A percentile compares a stretch with the other conserved stretches of the same genome.
Conservation (phyloP, 2,888 invertebrate species). For the Antheraea yamamai region DNA sequence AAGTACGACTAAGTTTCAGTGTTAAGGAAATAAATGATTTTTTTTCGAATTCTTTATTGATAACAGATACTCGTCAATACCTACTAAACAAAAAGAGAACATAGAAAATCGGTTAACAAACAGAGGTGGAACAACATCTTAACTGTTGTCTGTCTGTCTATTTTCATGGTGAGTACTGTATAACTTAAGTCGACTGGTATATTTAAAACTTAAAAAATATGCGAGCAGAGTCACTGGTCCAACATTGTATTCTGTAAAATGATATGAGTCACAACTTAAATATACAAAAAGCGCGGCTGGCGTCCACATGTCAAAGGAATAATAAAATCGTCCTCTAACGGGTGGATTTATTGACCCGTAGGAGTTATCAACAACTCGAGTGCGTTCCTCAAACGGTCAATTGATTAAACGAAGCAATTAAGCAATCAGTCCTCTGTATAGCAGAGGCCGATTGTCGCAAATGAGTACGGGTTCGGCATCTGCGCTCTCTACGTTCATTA, state of each 20-base stretch:
- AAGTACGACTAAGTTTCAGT: too few species aligned
- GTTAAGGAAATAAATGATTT: too few species aligned
- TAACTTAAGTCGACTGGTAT: neutral
- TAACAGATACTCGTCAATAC: too few species aligned
- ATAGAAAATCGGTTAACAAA: too few species aligned
- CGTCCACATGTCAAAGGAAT: conserved; percentile 31
- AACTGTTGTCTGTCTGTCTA: too few species aligned
- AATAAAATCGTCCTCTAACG: conserved; percentile 67
- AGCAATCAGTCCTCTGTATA: conserved; percentile 75
- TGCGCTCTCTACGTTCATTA: conserved; percentile 40
- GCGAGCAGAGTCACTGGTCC: neutral
- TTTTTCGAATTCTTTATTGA: too few species aligned
- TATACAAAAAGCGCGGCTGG: conserved; percentile 18
- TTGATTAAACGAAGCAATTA: conserved; percentile 82
- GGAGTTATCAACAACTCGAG: conserved; percentile 60
- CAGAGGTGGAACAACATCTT: too few species aligned
- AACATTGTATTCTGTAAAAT: neutral
- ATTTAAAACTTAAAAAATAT: neutral
- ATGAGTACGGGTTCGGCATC: conserved; percentile 72
- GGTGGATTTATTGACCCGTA: conserved; percentile 71
- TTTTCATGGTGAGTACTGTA: neutral
- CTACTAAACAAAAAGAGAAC: too few species aligned
- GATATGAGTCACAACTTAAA: conserved; percentile 19
- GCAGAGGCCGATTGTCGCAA: conserved; percentile 72
- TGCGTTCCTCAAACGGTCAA: conserved; percentile 75